Base-by-base conservation (phyloP, 2,888 invertebrate species). In the Noctua comes region DNA sequence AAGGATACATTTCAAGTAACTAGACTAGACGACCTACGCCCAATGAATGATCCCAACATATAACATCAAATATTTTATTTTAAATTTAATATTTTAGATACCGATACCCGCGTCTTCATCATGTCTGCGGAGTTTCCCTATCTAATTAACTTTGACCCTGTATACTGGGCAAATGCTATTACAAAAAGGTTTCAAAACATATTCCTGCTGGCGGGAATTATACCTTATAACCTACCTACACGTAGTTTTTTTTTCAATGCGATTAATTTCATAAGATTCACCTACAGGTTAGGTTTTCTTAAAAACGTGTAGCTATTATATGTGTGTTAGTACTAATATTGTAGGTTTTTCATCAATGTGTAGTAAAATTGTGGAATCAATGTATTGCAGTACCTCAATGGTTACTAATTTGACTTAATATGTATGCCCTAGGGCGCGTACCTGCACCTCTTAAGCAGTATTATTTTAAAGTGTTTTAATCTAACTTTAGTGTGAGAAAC, bases 201-300 rank as follows among this genome's bases (percentile, higher is more conserved):
- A 76, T 85, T 85, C 85, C 85, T 85, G 85, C 85, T 83, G 87
- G 85, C 85, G 87, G 85, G 85, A 85, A 86, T 62, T 13, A 7
- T 13, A 66, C 43, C n/a, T 43, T 43, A 66, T 66, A 43, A n/a
- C 43, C n/a, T 36, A 68, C 54, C 21, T 48, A 74, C 43, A 72
- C 51, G 48, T 77, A 69, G 59, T 69, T 82, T 64, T 82, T 64
- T 82, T 77, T 82, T 78, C 48, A 74, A n/a, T 57, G 54, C 82
- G 64, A 59, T 68, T 11, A 43, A 48, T 36, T 74, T 65, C 24
- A 54, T 57, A 66, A 81, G 21, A 69, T 43, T 76, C 51, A 54
- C 82, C 83, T 85, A 73, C 83, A 31, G 86, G 86, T 7, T 83
- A 77, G 83, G 83, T 77, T 77, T 73, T 70, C 48, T 57, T 83